phyloP scores from a whole-genome alignment of 2,797 vertebrate genomes.

The Muscicapa comitata region DNA sequence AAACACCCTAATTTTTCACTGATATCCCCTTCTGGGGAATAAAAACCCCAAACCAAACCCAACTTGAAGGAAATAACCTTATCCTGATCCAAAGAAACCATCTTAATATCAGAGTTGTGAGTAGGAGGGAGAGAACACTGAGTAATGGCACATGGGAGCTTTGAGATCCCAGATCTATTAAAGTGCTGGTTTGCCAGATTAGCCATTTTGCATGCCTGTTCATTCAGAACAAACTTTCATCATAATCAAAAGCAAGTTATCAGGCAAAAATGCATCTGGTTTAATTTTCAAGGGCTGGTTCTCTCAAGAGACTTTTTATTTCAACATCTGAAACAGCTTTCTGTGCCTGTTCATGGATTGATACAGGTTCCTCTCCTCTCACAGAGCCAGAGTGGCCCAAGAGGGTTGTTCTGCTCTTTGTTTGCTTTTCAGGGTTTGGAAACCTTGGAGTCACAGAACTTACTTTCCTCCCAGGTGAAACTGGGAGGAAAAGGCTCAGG shows the following conservation, averaged over 20 bases:
- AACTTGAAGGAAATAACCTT: background rate
- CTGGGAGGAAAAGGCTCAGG: background rate
- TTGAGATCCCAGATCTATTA: background rate
- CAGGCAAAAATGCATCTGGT: background rate
- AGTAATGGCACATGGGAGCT: background rate
- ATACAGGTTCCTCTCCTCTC: background rate
- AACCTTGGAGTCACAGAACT: background rate
- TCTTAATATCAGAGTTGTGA: background rate
- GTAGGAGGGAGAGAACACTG: background rate
- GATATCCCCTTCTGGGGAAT: background rate
- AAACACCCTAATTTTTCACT: constrained; percentile 25
- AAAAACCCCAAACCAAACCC: background rate
- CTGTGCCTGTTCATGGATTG: background rate
- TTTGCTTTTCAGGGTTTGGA: background rate
- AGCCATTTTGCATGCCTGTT: background rate
- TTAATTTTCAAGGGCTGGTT: background rate
- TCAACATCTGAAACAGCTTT: background rate
- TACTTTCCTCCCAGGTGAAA: background rate
- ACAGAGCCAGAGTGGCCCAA: background rate
- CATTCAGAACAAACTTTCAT: background rate
- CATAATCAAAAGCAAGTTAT: background rate
- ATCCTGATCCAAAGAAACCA: background rate
- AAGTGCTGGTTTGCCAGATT: background rate
- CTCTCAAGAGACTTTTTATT: background rate
- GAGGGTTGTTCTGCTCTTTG: background rate